Percentiles rank a stretch among this genome's conserved stretches.
These are phyloP conservation scores for Tetragnatha montana DNA, from an alignment of 2,888 invertebrate genomes.

Conservation along the genomic window DNA sequence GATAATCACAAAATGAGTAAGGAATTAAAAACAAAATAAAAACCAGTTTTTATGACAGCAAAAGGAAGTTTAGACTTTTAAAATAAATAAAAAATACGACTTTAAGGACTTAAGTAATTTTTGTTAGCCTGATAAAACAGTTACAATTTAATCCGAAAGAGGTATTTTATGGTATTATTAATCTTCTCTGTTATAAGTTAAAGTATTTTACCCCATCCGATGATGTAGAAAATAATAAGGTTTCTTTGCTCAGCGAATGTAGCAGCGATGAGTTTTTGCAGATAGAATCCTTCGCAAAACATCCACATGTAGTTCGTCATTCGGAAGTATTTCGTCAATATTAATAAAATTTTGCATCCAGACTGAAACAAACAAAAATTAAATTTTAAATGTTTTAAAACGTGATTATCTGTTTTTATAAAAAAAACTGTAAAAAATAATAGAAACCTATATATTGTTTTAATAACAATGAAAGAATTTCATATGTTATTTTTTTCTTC, in stretches of 20 bases:
- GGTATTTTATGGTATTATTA: neutral
- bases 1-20: no score
- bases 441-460: neutral
- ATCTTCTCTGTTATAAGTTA: neutral
- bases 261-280: constrained; percentile 77
- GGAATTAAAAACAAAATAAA: no score
- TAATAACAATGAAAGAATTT: neutral
- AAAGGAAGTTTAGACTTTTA: no score
- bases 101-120: no score
- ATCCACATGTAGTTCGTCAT: constrained; percentile 79
- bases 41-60: no score
- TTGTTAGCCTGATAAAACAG: no score
- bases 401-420: neutral
- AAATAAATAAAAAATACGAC: no score
- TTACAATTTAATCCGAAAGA: no score
- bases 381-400: neutral
- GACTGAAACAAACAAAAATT: constrained; percentile 59
- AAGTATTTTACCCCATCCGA: constrained; percentile 78
- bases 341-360: constrained; percentile 74
- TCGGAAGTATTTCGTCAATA: constrained; percentile 76
- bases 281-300: constrained; percentile 78
- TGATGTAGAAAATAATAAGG: constrained; percentile 76
- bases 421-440: neutral
- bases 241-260: constrained; percentile 77
- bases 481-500: no score